Evolutionary conservation across 2,113 vertebrate species (phyloP), one percentile per base, ranked within the genome.

Genomic region (Lontra canadensis): DNA sequence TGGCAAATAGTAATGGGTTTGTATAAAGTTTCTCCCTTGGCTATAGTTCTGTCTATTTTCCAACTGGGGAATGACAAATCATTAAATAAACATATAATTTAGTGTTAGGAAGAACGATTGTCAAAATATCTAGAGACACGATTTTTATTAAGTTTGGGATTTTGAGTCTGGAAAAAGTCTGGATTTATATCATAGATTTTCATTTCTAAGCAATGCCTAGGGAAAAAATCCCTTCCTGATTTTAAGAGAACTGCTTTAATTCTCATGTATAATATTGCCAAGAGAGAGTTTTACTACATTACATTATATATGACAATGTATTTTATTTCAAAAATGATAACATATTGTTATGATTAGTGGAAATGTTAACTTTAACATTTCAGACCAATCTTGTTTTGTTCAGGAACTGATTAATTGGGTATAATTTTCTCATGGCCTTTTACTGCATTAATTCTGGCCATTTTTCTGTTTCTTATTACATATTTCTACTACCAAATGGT

Each of bases 301-400:
- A 20, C 5, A n/a, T 36, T 76, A 17, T 61, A 59, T 80, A 80
- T 78, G n/a, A 92, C 31, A 84, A 63, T 61, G 4, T 29, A 57
- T 83, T 95, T 95, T 90, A 89, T 61, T 92, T 96, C 23, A 52
- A 61, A 95, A 82, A 47, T 86, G 73, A 31, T 83, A n/a, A 17
- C 47, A 65, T 84, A 7, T 6, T 69, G 4, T 21, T 69, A 59
- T 86, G 17, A 7, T 82, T 94, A 61, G 34, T 88, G 10, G 1
- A 94, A 93, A 85, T 88, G 76, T 34, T 83, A 74, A 25, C 34
- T 88, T 84, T 74, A 0, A 17, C 67, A 65, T 76, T 94, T 79
- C 1, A 89, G 44, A 47, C 29, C 94, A 44, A 88, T 84, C 14
- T 42, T 61, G 17, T 86, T 97, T 88, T 95, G 23, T 94, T 95